phyloP scores from a whole-genome alignment of 2,888 invertebrate species.

The Tetrapedia diversipes region DNA sequence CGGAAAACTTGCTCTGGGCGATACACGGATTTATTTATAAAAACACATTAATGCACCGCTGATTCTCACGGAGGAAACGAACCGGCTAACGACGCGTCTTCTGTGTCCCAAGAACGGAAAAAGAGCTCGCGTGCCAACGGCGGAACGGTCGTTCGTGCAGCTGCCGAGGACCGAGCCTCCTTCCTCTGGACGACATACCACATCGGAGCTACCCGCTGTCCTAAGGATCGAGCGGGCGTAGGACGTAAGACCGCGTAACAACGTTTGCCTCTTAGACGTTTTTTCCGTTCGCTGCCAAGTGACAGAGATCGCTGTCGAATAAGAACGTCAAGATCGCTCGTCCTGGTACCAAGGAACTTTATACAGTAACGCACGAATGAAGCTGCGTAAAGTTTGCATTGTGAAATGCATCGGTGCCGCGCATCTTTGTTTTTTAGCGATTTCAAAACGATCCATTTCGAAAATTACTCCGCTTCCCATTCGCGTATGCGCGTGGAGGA shows the following conservation, averaged over 20 bases:
- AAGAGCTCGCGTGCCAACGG: constrained; percentile 49
- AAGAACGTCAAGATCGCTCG: too few species aligned
- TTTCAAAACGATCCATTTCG: too few species aligned
- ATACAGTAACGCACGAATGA: too few species aligned
- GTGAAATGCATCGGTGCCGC: too few species aligned
- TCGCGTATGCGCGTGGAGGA: too few species aligned
- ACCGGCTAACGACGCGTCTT: constrained; percentile 50
- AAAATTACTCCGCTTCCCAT: too few species aligned
- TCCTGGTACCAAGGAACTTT: too few species aligned
- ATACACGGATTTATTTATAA: constrained; percentile 46
- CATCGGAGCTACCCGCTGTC: background rate
- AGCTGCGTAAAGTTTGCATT: too few species aligned
- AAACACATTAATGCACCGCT: constrained; percentile 48
- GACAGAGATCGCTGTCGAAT: too few species aligned
- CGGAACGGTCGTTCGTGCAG: constrained; percentile 43
- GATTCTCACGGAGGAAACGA: constrained; percentile 49
- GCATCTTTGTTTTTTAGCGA: too few species aligned
- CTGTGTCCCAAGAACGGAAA: constrained; percentile 38
- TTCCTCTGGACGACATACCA: constrained; percentile 33
- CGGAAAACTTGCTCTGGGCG: constrained; percentile 24
- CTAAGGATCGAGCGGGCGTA: background rate
- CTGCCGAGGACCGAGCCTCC: constrained; percentile 35
- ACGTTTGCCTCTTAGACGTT: background rate
- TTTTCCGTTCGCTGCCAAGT: too few species aligned
- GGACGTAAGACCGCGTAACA: background rate